These are phyloP conservation scores for Parambassis ranga DNA, from an alignment of 2,797 vertebrate genomes.

Conservation along the genomic window DNA sequence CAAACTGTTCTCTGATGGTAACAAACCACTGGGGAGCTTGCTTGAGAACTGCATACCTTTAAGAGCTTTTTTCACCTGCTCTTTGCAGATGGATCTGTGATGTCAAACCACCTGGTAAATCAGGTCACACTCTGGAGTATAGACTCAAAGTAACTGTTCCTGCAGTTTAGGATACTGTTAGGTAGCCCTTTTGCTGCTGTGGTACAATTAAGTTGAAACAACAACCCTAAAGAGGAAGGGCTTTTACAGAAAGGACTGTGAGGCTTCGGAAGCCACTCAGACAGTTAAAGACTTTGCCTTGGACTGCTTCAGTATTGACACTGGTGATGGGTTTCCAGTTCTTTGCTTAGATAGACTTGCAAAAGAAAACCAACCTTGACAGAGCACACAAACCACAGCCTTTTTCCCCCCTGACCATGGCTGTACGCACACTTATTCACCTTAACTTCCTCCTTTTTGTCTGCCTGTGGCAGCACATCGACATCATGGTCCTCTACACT, in stretches of 20 bases:
- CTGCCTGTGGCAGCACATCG: not conserved
- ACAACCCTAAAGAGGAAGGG: no score
- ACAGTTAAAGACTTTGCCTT: slow-evolving; percentile 4
- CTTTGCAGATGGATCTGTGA: no score
- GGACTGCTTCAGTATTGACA: not conserved
- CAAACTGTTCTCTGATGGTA: no score
- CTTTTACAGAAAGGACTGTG: not conserved
- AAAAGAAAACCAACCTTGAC: no score
- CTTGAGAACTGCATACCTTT: no score
- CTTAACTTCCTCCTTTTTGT: slow-evolving; percentile 3
- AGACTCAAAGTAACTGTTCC: no score
- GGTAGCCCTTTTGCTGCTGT: not conserved
- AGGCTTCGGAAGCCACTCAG: no score
- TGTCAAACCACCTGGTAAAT: no score
- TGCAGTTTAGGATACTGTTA: no score
- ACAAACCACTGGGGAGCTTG: no score
- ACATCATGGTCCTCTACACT: not conserved
- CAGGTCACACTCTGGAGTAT: no score
- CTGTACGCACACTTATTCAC: slow-evolving; percentile 6
- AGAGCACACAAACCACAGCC: not conserved
- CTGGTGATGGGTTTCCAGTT: slow-evolving; percentile 10
- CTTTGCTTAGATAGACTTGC: not conserved
- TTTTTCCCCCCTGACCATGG: not conserved
- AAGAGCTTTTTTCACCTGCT: no score
- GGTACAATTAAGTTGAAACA: not conserved